Evolutionary conservation across 2,888 invertebrate genomes (phyloP).

Genomic region (Dolomedes plantarius): DNA sequence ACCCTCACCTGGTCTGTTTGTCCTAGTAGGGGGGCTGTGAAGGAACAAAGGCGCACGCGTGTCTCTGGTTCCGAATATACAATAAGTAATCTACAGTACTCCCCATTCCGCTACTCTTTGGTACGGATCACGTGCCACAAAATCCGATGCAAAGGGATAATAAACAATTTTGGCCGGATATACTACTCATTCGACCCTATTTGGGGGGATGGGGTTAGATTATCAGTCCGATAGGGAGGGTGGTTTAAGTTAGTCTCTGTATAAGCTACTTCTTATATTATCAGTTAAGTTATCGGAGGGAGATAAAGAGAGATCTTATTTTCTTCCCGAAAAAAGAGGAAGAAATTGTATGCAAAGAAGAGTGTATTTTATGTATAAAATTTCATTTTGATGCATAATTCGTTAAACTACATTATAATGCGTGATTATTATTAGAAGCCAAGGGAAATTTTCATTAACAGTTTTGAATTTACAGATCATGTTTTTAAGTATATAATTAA

Average conservation of each 20-base stretch:
- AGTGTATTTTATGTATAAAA: no score
- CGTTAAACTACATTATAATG: no score
- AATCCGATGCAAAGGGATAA: conserved; percentile 5
- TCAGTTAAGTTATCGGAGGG: no score
- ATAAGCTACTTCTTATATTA: no score
- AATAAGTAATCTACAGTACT: not conserved
- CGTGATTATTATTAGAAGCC: no score
- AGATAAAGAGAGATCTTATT: no score
- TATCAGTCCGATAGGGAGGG: not conserved
- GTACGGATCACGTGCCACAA: not conserved
- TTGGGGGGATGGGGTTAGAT: not conserved
- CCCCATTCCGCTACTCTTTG: not conserved
- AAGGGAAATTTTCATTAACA: no score
- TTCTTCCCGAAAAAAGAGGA: no score
- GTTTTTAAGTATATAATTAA: no score
- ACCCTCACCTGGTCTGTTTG: conserved; percentile 59
- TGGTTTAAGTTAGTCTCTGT: not conserved
- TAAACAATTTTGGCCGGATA: not conserved
- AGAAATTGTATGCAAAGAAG: no score
- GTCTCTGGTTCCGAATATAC: not conserved
- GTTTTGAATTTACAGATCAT: no score
- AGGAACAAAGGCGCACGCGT: conserved; percentile 51
- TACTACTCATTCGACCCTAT: not conserved
- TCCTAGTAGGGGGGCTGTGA: conserved; percentile 4
- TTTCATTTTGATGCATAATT: no score